Evolutionary conservation across 2,888 invertebrate species (phyloP).

Genomic region (Suillia variegata): DNA sequence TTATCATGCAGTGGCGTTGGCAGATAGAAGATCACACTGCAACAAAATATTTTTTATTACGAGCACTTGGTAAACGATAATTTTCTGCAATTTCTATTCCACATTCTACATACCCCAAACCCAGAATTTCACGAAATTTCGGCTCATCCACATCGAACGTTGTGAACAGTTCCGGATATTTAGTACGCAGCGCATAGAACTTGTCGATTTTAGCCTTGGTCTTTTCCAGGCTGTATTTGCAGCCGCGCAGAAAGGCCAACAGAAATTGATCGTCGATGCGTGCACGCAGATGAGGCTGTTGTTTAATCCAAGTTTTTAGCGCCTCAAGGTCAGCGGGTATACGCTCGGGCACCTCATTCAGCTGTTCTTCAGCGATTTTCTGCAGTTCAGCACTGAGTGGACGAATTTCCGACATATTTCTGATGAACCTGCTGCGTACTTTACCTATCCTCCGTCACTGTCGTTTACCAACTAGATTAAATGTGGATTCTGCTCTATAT

Average conservation of each 20-base stretch:
- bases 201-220: constrained; percentile 69
- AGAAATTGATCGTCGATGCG: constrained; percentile 66
- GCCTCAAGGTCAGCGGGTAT: constrained; percentile 52
- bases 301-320: constrained; percentile 62
- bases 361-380: constrained; percentile 57
- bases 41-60: not conserved
- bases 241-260: constrained; percentile 68
- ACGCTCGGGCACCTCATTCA: constrained; percentile 61
- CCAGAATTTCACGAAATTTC: constrained; percentile 38
- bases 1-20: constrained; percentile 56
- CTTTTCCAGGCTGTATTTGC: constrained; percentile 69
- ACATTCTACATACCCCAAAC: constrained; percentile 42
- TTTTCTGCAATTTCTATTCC: not conserved
- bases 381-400: constrained; percentile 38
- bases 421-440: too few relatives aligned
- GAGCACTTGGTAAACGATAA: too few relatives aligned
- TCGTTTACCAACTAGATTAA: too few relatives aligned
- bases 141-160: constrained; percentile 47
- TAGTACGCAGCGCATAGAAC: constrained; percentile 62
- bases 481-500: too few relatives aligned
- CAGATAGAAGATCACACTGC: constrained; percentile 23
- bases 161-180: constrained; percentile 49
- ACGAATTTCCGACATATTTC: constrained; percentile 32
- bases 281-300: constrained; percentile 62
- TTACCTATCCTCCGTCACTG: too few relatives aligned